phyloP scores from a whole-genome alignment of 1,140 invertebrate genomes.

The Oncopodura yosiiana region DNA sequence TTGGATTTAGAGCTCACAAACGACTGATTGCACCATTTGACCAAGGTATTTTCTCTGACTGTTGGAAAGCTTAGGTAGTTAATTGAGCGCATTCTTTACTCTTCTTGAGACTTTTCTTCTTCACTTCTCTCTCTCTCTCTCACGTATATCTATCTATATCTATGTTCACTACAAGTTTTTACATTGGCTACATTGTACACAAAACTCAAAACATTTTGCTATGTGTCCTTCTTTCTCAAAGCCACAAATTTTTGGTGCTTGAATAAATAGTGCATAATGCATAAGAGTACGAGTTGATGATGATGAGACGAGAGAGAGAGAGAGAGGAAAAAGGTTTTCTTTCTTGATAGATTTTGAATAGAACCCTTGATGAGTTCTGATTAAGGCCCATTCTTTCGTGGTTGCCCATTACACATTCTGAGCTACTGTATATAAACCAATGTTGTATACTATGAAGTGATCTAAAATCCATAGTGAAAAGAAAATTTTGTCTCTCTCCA shows the following conservation, averaged over 20 bases:
- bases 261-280: not conserved
- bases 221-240: not conserved
- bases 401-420: slow-evolving; percentile 2
- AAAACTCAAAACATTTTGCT: too few species aligned
- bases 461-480: not conserved
- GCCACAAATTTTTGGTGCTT: not conserved
- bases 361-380: slow-evolving; percentile 27
- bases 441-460: too few species aligned
- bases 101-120: not conserved
- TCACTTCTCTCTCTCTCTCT: not conserved
- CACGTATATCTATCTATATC: not conserved
- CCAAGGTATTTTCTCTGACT: slow-evolving; percentile 16
- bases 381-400: slow-evolving; percentile 24
- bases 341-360: slow-evolving; percentile 17
- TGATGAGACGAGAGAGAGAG: not conserved
- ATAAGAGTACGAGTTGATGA: not conserved
- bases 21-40: slow-evolving; percentile 27
- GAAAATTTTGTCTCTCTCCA: not conserved
- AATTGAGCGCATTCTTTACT: slow-evolving; percentile 1
- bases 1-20: slow-evolving; percentile 9
- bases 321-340: slow-evolving; percentile 17
- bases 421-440: too few species aligned
- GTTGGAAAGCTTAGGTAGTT: slow-evolving; percentile 22
- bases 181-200: not conserved
- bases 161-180: not conserved